Conservation (phyloP, 2,888 invertebrate genomes). For the Andrena chrysosceles region DNA sequence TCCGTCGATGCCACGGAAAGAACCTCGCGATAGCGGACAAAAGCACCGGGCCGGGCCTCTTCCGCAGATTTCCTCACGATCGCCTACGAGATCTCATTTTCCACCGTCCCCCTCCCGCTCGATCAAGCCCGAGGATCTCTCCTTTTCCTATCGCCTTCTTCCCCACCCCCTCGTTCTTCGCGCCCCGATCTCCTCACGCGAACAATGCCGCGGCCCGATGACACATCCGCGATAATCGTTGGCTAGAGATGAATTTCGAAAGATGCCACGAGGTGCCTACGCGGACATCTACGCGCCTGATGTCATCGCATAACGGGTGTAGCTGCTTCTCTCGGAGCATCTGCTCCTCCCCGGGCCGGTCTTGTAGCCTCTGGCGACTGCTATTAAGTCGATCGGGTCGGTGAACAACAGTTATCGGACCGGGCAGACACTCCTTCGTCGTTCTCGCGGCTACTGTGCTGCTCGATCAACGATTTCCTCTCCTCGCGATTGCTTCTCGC, state of each 20-base stretch:
- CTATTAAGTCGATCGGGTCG: slow-evolving; percentile 62
- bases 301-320: slow-evolving; percentile 67
- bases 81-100: slow-evolving; percentile 59
- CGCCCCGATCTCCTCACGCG: background rate
- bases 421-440: slow-evolving; percentile 38
- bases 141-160: background rate
- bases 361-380: slow-evolving; percentile 58
- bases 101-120: slow-evolving; percentile 4
- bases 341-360: background rate
- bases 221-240: slow-evolving; percentile 59
- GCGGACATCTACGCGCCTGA: slow-evolving; percentile 60
- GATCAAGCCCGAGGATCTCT: slow-evolving; percentile 20
- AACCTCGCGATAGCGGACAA: slow-evolving; percentile 39
- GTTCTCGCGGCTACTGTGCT: slow-evolving; percentile 1
- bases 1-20: slow-evolving; percentile 42
- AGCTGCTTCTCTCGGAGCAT: slow-evolving; percentile 11
- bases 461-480: slow-evolving; percentile 1
- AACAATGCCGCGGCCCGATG: slow-evolving; percentile 35
- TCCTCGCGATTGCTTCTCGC: background rate
- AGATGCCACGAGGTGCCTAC: slow-evolving; percentile 49
- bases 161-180: background rate
- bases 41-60: slow-evolving; percentile 31
- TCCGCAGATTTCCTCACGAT: slow-evolving; percentile 59
- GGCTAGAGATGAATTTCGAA: background rate
- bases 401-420: slow-evolving; percentile 61